Conservation (phyloP, 2,888 invertebrate genomes). For the Morpho achilles region DNA sequence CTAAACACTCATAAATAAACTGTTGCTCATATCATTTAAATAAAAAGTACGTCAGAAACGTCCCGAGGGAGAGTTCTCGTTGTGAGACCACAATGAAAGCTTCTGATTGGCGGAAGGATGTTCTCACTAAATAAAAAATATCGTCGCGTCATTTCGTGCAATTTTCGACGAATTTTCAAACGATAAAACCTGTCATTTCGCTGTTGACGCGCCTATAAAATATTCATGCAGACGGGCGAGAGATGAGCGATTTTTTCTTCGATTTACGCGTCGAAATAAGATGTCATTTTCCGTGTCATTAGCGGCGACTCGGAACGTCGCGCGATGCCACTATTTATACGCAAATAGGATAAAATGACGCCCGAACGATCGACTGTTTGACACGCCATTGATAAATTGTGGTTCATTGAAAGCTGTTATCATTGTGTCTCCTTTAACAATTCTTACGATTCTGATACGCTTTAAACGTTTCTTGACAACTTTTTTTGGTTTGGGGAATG, state of each 20-base stretch:
- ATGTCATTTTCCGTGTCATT: conserved; percentile 81
- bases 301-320: conserved; percentile 70
- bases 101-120: conserved; percentile 79
- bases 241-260: conserved; percentile 79
- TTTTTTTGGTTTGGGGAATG: conserved; percentile 11
- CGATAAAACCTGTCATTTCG: conserved; percentile 80
- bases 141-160: conserved; percentile 77
- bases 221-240: conserved; percentile 75
- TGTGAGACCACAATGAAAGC: conserved; percentile 71
- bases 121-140: conserved; percentile 78
- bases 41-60: conserved; percentile 68
- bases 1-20: conserved; percentile 57
- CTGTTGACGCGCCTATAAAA: conserved; percentile 79
- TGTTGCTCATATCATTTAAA: conserved; percentile 69
- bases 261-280: conserved; percentile 78
- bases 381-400: conserved; percentile 77
- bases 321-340: conserved; percentile 75
- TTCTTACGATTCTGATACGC: conserved; percentile 41
- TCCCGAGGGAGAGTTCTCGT: conserved; percentile 65
- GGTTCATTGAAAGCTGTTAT: conserved; percentile 64
- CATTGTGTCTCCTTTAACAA: conserved; percentile 34
- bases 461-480: conserved; percentile 24
- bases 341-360: conserved; percentile 78
- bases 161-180: conserved; percentile 78
- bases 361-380: conserved; percentile 75